Percentiles rank a stretch among this genome's conserved stretches.
phyloP scores from a whole-genome alignment of 2,888 invertebrate genomes.

The Callosobruchus maculatus region DNA sequence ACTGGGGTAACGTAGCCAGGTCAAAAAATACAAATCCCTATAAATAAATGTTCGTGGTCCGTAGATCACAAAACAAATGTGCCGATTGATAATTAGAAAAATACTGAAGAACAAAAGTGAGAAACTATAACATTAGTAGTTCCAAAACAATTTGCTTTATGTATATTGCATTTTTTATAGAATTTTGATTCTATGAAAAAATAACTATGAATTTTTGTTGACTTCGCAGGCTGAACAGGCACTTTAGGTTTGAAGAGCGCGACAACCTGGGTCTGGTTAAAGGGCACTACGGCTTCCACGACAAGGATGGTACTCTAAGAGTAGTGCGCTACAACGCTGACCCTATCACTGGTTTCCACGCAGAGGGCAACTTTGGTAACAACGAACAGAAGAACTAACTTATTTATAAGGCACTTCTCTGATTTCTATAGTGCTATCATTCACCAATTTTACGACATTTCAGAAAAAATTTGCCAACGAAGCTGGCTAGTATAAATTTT shows the following conservation, averaged over 20 bases:
- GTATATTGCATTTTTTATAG: not conserved
- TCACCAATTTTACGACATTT: not conserved
- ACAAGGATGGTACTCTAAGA: constrained; percentile 70
- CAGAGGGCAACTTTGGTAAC: constrained; percentile 40
- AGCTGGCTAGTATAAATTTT: not conserved
- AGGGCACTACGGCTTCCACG: constrained; percentile 79
- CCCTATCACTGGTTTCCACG: constrained; percentile 67
- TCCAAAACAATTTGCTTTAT: not conserved
- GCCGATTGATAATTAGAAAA: too few relatives aligned
- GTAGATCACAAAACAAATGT: too few relatives aligned
- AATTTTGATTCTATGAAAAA: not conserved
- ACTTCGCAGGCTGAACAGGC: constrained; percentile 66
- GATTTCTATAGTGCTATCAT: not conserved
- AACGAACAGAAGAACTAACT: not conserved
- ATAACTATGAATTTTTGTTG: constrained; percentile 1
- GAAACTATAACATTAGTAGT: too few relatives aligned
- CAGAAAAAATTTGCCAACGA: not conserved
- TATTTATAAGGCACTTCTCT: not conserved
- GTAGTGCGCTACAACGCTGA: constrained; percentile 73
- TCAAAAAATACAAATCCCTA: too few relatives aligned
- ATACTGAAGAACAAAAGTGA: too few relatives aligned
- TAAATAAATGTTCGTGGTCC: too few relatives aligned
- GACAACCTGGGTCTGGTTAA: constrained; percentile 71
- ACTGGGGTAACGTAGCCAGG: too few relatives aligned
- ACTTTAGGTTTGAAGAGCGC: constrained; percentile 76